Conservation (phyloP, 1,140 invertebrate genomes). For the Heliconius hewitsoni region DNA sequence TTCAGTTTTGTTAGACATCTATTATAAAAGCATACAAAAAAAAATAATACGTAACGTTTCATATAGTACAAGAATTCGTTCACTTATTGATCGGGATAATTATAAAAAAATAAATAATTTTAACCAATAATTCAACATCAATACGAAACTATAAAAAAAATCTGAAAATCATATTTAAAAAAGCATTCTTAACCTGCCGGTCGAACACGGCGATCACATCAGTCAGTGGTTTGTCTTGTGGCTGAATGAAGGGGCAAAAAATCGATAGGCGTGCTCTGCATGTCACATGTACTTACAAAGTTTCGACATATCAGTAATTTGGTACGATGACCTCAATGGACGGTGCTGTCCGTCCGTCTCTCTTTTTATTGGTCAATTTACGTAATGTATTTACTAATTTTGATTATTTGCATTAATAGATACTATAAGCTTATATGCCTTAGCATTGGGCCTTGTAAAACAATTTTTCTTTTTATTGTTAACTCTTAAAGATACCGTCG, state of each 20-base stretch:
- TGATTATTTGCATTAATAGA: not conserved
- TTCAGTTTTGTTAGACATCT: too few relatives aligned
- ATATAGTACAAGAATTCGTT: too few relatives aligned
- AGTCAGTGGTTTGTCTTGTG: conserved; percentile 28
- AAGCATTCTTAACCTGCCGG: too few relatives aligned
- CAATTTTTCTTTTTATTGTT: not conserved
- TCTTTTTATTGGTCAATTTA: conserved; percentile 1
- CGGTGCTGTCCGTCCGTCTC: not conserved
- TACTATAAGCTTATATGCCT: not conserved
- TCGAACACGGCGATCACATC: not conserved
- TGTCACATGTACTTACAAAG: conserved; percentile 29
- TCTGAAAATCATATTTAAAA: not conserved
- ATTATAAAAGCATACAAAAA: too few relatives aligned
- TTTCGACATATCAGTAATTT: conserved; percentile 26
- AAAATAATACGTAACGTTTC: too few relatives aligned
- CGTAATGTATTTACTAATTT: conserved; percentile 8
- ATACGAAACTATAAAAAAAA: not conserved
- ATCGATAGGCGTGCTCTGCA: conserved; percentile 30
- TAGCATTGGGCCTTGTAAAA: not conserved
- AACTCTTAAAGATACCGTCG: not conserved
- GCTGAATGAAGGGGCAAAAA: conserved; percentile 29
- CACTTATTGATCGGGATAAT: too few relatives aligned
- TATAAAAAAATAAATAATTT: too few relatives aligned
- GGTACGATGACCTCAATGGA: conserved; percentile 21
- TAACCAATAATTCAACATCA: too few relatives aligned